Percentiles rank a stretch among this genome's conserved stretches.
Conservation (phyloP, 2,888 invertebrate species). For the Eledone cirrhosa region DNA sequence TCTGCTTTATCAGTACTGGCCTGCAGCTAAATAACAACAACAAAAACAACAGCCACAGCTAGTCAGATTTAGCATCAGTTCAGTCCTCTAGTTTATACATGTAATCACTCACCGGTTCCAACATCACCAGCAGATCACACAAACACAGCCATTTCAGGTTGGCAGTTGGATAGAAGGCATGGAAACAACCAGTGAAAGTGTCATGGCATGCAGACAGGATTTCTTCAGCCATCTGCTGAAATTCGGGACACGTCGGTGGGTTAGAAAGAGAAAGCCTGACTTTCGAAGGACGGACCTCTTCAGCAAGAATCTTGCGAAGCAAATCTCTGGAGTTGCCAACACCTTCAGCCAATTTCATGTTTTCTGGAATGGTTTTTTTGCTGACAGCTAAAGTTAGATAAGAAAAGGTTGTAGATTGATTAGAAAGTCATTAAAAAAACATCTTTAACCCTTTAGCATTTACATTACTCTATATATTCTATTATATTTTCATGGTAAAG, state of each 20-base stretch:
- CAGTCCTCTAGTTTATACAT: too few species aligned
- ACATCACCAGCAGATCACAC: slow-evolving; percentile 72
- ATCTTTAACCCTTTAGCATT: neutral
- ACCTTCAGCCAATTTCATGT: slow-evolving; percentile 82
- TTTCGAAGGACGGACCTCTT: slow-evolving; percentile 64
- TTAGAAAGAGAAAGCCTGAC: slow-evolving; percentile 44
- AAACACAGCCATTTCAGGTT: slow-evolving; percentile 91
- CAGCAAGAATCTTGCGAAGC: slow-evolving; percentile 83
- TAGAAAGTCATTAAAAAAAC: neutral
- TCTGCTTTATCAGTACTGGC: too few species aligned
- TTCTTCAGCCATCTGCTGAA: slow-evolving; percentile 63
- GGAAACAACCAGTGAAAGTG: slow-evolving; percentile 90
- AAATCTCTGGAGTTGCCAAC: slow-evolving; percentile 85
- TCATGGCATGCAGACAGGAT: slow-evolving; percentile 89
- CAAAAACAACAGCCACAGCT: too few species aligned
- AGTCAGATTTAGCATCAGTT: too few species aligned
- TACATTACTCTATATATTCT: too few species aligned
- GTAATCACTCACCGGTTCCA: slow-evolving; percentile 56
- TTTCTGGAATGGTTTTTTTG: slow-evolving; percentile 71
- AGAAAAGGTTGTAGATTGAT: neutral
- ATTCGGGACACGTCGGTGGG: slow-evolving; percentile 43
- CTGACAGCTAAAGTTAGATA: slow-evolving; percentile 36
- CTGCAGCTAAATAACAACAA: too few species aligned
- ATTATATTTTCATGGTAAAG: too few species aligned
- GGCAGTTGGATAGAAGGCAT: slow-evolving; percentile 94